Conservation (phyloP, 2,113 vertebrate species). For the Poecilia latipinna region DNA sequence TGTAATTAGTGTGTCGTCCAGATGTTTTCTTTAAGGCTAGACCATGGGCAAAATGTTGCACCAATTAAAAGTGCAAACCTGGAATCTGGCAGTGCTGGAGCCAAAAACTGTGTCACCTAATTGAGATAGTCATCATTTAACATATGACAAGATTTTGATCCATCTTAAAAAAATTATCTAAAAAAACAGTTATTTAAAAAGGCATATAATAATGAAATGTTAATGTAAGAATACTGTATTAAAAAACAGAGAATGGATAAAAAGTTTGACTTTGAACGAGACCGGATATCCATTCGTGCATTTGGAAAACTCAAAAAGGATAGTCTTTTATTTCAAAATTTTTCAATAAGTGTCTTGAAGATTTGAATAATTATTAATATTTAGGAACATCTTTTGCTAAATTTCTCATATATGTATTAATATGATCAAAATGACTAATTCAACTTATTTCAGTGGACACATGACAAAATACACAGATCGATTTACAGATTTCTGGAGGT, state of each 20-base stretch:
- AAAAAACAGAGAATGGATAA: constrained; percentile 14
- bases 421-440: constrained; percentile 29
- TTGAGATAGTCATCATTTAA: constrained; percentile 24
- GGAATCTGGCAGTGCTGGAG: constrained; percentile 40
- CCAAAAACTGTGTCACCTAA: constrained; percentile 35
- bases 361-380: constrained; percentile 33
- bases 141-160: constrained; percentile 23
- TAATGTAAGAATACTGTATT: constrained; percentile 11
- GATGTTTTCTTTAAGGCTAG: constrained; percentile 76
- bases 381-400: constrained; percentile 18
- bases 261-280: constrained; percentile 13
- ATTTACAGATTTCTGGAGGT: constrained; percentile 1
- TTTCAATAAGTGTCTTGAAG: constrained; percentile 31
- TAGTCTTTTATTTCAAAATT: constrained; percentile 30
- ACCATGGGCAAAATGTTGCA: constrained; percentile 49
- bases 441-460: constrained; percentile 15
- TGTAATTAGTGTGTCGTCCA: constrained; percentile 76
- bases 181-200: constrained; percentile 24
- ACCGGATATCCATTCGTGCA: constrained; percentile 37
- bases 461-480: constrained; percentile 40
- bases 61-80: constrained; percentile 25
- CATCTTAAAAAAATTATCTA: constrained; percentile 7
- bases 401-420: constrained; percentile 24
- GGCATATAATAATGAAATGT: constrained; percentile 17
- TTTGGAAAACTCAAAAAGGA: constrained; percentile 28